A percentile compares a stretch with the other conserved stretches of the same genome.
These are phyloP conservation scores for Hylomyscus alleni DNA, from an alignment of 2,797 vertebrate species.

Conservation along the genomic window DNA sequence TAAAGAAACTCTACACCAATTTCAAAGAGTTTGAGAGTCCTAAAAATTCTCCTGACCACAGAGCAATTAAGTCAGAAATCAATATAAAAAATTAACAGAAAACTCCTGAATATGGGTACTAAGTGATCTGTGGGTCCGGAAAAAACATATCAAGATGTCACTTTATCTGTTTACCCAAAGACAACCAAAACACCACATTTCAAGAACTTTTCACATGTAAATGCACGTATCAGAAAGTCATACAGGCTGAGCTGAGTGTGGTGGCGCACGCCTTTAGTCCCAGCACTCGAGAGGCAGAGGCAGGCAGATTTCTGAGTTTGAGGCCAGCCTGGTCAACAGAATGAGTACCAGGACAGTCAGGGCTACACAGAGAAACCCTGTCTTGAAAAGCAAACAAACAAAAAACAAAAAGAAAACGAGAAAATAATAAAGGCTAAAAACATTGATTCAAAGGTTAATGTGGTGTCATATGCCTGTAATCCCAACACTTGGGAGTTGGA, in stretches of 20 bases:
- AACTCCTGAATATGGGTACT: background rate
- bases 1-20: background rate
- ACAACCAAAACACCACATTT: background rate
- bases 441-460: background rate
- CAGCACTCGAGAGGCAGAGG: background rate
- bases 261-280: background rate
- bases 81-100: background rate
- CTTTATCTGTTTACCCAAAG: background rate
- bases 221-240: background rate
- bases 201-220: background rate
- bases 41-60: background rate
- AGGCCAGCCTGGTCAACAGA: background rate
- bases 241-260: background rate
- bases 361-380: background rate
- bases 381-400: background rate
- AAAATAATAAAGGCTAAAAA: background rate
- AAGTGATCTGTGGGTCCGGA: background rate
- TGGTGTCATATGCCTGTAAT: background rate
- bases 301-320: background rate
- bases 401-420: background rate
- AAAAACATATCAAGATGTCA: background rate
- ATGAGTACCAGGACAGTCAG: background rate
- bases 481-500: background rate
- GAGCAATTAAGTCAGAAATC: background rate
- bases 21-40: background rate